phyloP scores from a whole-genome alignment of 2,888 invertebrate species.

The Reticulitermes lucifugus region DNA sequence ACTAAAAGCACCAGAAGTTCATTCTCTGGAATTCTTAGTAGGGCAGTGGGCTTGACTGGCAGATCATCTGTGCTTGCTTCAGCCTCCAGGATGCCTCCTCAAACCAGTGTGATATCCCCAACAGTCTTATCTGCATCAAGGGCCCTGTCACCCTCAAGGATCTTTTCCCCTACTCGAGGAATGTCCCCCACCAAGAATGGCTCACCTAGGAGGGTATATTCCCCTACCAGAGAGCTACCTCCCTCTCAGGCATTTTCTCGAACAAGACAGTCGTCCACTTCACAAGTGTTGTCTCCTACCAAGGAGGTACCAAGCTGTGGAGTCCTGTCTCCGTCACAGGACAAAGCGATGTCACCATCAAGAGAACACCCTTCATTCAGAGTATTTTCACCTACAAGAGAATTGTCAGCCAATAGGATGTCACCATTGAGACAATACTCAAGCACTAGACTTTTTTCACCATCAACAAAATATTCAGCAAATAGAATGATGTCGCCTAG shows the following conservation, averaged over 20 bases:
- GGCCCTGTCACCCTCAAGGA: not conserved
- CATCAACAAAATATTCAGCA: not conserved
- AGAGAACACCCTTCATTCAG: constrained; percentile 16
- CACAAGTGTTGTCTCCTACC: not conserved
- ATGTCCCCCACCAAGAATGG: not conserved
- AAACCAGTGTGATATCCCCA: constrained; percentile 14
- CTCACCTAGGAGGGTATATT: constrained; percentile 15
- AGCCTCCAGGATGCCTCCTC: not conserved
- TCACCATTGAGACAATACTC: constrained; percentile 6
- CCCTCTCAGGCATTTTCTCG: not conserved
- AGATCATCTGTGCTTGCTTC: not conserved
- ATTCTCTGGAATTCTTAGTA: constrained; percentile 9
- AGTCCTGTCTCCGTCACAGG: constrained; percentile 30
- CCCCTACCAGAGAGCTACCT: constrained; percentile 31
- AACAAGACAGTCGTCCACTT: not conserved
- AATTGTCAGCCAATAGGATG: not conserved
- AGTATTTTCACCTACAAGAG: constrained; percentile 23
- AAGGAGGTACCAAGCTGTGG: not conserved
- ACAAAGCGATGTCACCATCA: constrained; percentile 17
- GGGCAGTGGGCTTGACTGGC: not conserved
- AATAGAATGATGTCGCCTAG: not conserved
- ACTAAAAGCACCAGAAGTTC: not conserved
- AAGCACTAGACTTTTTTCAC: constrained; percentile 17
- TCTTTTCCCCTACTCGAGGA: constrained; percentile 32
- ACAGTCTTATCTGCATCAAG: constrained; percentile 15